Base-by-base conservation (phyloP, 2,797 vertebrate species). In the Danio aesculapii region DNA sequence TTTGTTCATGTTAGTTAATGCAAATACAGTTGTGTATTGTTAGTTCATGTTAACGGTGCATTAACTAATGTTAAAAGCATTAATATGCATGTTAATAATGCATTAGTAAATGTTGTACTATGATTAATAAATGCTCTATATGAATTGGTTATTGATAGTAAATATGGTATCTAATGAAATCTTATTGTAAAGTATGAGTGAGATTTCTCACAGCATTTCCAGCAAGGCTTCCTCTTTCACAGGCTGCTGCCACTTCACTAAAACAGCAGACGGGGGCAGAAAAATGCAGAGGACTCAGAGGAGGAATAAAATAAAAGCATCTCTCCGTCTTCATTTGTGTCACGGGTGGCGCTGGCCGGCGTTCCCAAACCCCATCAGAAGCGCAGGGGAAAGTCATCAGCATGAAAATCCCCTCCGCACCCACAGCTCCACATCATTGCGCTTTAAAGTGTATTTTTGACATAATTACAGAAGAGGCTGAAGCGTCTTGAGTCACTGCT, bases 391-490 rank as follows among this genome's bases (percentile, higher is more conserved):
- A 86, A 86, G 74, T 80, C 79, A 77, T 84, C 61, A 63, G 19
- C 53, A 63, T 67, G 49, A 75, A 72, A 85, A 75, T 59, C 77
- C 77, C 77, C 77, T 61, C 77, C 41, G 67, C 77, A 21, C 86
- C 80, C 90, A 89, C 90, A 90, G 91, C 89, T 88, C 89, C 86
- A 89, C 83, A 89, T 92, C 85, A 81, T 85, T 92, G 87, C 88
- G 89, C 90, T 91, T 92, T 91, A 88, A 92, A 93, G 91, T 91
- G 88, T 92, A 92, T 92, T 90, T 91, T 90, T 89, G 82, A 84
- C 88, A 91, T 94, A 92, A 93, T 93, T 93, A 93, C 89, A 94
- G 92, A 92, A 92, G 85, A 75, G 85, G 74, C 71, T 71, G 77
- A 78, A 85, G 71, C 71, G 68, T 79, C 88, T 83, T 71, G 77